These are phyloP conservation scores for Pseudomyrmex gracilis DNA, from an alignment of 1,140 invertebrate genomes.

Conservation along the genomic window DNA sequence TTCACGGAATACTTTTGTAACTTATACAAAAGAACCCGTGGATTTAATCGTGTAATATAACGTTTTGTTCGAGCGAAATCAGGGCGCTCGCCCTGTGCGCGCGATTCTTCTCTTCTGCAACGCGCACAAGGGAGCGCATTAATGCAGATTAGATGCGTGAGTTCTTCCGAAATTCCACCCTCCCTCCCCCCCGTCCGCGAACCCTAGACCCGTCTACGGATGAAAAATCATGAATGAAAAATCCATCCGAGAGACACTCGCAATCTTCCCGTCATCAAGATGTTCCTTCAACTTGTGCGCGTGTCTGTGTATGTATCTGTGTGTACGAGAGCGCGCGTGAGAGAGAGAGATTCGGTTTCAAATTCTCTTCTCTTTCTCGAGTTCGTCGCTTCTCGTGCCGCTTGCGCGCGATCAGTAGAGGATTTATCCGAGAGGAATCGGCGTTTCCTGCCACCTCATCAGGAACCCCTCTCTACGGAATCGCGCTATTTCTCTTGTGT, in stretches of 20 bases:
- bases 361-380: constrained; percentile 24
- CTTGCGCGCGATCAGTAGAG: constrained; percentile 20
- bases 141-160: constrained; percentile 61
- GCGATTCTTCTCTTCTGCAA: neutral
- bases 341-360: constrained; percentile 34
- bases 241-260: constrained; percentile 45
- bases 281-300: constrained; percentile 34
- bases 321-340: neutral
- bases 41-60: no score
- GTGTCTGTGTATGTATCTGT: neutral
- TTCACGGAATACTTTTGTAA: no score
- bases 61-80: neutral
- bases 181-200: no score
- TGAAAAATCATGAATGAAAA: constrained; percentile 61
- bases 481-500: constrained; percentile 21
- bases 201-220: constrained; percentile 5
- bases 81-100: no score
- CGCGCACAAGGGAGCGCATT: constrained; percentile 30
- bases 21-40: no score
- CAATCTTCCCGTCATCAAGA: constrained; percentile 50
- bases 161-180: constrained; percentile 47
- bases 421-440: constrained; percentile 48
- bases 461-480: neutral
- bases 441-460: constrained; percentile 46
- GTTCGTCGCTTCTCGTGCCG: neutral